phyloP scores from a whole-genome alignment of 1,140 invertebrate genomes.

The Caenorhabditis brenneri region DNA sequence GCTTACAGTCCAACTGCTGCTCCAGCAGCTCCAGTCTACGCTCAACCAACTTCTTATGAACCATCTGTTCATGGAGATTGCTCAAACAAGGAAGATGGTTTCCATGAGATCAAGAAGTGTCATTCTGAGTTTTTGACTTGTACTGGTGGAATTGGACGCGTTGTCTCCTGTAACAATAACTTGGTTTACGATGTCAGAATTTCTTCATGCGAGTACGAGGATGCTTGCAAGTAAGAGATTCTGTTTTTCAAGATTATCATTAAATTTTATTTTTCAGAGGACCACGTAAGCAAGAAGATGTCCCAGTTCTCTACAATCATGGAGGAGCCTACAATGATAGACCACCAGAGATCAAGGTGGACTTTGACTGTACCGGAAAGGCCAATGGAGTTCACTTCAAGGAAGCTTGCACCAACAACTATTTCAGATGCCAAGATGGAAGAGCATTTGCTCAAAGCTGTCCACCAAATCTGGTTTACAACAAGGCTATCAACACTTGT shows the following conservation, averaged over 20 bases:
- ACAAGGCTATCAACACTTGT: slow-evolving; percentile 1
- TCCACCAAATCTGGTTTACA: neutral
- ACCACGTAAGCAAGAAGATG: neutral
- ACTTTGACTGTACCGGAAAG: slow-evolving; percentile 6
- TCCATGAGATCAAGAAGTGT: neutral
- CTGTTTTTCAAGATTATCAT: neutral
- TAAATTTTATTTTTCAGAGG: neutral
- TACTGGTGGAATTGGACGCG: neutral
- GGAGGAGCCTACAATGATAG: neutral
- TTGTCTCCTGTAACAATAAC: neutral
- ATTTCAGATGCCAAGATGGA: neutral
- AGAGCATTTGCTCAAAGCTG: neutral
- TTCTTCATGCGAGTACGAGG: neutral
- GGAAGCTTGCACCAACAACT: neutral
- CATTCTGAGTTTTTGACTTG: neutral
- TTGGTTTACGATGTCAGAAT: neutral
- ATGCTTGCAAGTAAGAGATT: neutral
- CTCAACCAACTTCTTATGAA: neutral
- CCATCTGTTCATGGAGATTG: slow-evolving; percentile 15
- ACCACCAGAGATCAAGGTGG: neutral
- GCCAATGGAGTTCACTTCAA: neutral
- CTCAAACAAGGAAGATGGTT: neutral
- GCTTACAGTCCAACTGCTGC: neutral
- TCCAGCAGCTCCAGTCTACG: neutral
- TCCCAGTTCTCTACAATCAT: neutral